A percentile compares a stretch with the other conserved stretches of the same genome.
Evolutionary conservation across 2,888 invertebrate genomes (phyloP).

Genomic region (Cantharis rufa): DNA sequence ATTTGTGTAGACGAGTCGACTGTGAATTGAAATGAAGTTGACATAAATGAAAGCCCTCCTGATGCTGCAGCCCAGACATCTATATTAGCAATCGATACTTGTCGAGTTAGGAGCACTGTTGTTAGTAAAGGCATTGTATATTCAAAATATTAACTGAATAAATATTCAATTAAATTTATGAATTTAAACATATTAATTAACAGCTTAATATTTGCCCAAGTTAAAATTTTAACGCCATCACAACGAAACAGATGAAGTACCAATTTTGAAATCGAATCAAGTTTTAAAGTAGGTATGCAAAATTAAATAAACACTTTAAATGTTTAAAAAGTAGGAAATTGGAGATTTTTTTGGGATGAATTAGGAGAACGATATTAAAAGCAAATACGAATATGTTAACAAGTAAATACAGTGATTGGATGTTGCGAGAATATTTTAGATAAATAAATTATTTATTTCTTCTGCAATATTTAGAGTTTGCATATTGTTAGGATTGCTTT

Average conservation of each 20-base stretch:
- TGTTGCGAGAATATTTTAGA: not conserved
- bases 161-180: not conserved
- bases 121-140: not conserved
- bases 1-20: not conserved
- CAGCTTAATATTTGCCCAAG: not conserved
- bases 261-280: not conserved
- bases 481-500: not conserved
- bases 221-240: not conserved
- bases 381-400: not conserved
- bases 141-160: not conserved
- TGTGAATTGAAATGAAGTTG: not conserved
- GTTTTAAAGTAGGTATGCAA: not conserved
- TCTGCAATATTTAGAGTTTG: not conserved
- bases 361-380: no score
- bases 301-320: not conserved
- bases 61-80: not conserved
- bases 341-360: not conserved
- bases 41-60: not conserved
- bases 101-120: not conserved
- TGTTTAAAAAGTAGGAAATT: not conserved
- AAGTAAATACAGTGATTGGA: not conserved
- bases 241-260: not conserved
- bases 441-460: not conserved
- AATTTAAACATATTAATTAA: not conserved
- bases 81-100: not conserved